Percentiles rank a stretch among this genome's conserved stretches.
Conservation (phyloP, 1,140 invertebrate genomes). For the Sipha flava region DNA sequence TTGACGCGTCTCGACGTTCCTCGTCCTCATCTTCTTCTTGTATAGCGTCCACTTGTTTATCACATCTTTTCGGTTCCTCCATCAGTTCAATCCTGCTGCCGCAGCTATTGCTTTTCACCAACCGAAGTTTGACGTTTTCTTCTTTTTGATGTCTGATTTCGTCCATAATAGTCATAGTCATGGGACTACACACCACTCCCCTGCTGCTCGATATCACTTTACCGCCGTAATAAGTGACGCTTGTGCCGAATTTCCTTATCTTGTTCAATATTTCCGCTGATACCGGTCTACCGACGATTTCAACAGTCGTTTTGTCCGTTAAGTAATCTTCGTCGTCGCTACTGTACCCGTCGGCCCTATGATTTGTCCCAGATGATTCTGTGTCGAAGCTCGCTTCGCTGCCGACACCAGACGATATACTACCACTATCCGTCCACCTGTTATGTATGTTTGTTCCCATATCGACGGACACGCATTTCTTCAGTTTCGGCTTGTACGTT, state of each 20-base stretch:
- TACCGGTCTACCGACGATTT: constrained; percentile 38
- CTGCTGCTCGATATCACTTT: constrained; percentile 60
- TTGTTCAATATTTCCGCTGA: constrained; percentile 66
- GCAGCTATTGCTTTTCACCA: constrained; percentile 75
- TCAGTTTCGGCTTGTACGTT: background rate
- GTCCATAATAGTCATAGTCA: constrained; percentile 55
- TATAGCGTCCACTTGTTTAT: constrained; percentile 32
- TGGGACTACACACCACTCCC: constrained; percentile 54
- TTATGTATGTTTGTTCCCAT: constrained; percentile 17
- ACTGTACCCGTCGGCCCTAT: constrained; percentile 36
- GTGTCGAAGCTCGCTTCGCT: constrained; percentile 47
- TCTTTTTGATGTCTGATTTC: constrained; percentile 46
- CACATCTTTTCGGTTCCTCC: constrained; percentile 45
- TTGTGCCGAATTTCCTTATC: constrained; percentile 74
- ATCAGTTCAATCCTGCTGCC: constrained; percentile 69
- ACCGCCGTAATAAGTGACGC: constrained; percentile 77
- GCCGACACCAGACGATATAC: constrained; percentile 49
- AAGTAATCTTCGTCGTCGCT: constrained; percentile 42
- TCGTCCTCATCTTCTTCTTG: constrained; percentile 38
- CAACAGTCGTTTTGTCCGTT: constrained; percentile 38
- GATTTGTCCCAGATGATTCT: background rate
- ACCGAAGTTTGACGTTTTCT: constrained; percentile 44
- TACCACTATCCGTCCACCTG: constrained; percentile 45
- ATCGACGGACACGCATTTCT: constrained; percentile 28
- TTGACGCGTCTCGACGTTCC: constrained; percentile 45